Base-by-base conservation (phyloP, 2,113 vertebrate species). In the Riparia riparia region DNA sequence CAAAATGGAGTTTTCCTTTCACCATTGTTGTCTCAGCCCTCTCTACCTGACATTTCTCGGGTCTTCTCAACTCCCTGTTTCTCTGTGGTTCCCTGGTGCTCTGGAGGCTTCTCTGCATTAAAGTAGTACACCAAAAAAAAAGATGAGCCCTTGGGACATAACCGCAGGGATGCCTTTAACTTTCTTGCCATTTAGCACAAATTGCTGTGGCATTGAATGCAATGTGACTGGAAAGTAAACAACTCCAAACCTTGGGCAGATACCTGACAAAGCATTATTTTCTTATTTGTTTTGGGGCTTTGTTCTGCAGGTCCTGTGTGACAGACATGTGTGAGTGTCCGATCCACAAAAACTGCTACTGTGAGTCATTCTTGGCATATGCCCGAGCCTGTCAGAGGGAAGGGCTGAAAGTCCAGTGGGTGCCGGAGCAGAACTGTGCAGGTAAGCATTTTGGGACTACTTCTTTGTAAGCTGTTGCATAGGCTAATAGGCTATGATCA, bases 241-340 rank as follows among this genome's bases (percentile, higher is more conserved):
- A 31, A 4, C 49, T 86, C 69, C 49, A 60, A 45, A n/a, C 15
- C 60, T 77, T 0, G 0, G 31, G 9, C 24, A 74, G 41, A 2
- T 69, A 44, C 19, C 22, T 82, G 25, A 51, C 39, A 57, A 65
- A 74, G 41, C 50, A 92, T 86, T 45, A 47, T 54, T 82, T 72
- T 31, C 71, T 95, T 16, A 69, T 41, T 57, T 95, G 15, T 91
- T 79, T 12, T 54, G 82, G 5, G 74, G 9, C 74, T 95, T 82
- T 96, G 26, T 94, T 77, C 83, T 73, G 24, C 88, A 99, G 99
- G 97, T 99, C 99, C 19, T 99, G 99, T 50, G 98, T 99, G 87
- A 99, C 99, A 31, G 99, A 99, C 93, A 99, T 99, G 99, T 99
- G 99, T 6, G 99, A 99, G 91, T 99, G 99, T 84, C 99, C 99